Evolutionary conservation across 1,140 invertebrate genomes (phyloP).

Genomic region (Capitella teleta): DNA sequence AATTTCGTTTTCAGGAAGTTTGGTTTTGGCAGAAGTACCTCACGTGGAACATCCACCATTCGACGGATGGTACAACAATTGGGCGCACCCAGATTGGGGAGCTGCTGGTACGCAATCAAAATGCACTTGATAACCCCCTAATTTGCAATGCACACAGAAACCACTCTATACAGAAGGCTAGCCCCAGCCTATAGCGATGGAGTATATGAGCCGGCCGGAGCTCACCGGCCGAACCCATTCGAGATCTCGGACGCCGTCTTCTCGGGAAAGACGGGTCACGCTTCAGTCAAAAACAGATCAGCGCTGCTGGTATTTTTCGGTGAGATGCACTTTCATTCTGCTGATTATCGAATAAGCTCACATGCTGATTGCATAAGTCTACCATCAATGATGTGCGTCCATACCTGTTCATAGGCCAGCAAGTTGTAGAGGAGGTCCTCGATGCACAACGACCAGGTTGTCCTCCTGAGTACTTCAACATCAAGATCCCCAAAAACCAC

Average conservation of each 20-base stretch:
- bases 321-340: not conserved
- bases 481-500: constrained; percentile 45
- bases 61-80: constrained; percentile 13
- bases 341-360: not conserved
- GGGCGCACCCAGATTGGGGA: constrained; percentile 5
- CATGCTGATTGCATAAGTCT: not conserved
- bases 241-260: constrained; percentile 2
- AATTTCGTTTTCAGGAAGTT: too few species aligned
- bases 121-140: too few species aligned
- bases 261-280: constrained; percentile 1
- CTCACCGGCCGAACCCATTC: constrained; percentile 4
- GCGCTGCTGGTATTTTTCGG: constrained; percentile 13
- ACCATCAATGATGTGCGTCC: not conserved
- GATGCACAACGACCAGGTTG: constrained; percentile 50
- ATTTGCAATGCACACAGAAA: constrained; percentile 1
- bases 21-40: too few species aligned
- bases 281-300: constrained; percentile 2
- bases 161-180: constrained; percentile 1
- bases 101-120: constrained; percentile 7
- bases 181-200: constrained; percentile 11
- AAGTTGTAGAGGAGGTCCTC: constrained; percentile 54
- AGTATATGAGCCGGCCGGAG: constrained; percentile 5
- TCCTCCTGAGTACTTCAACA: constrained; percentile 51
- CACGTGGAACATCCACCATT: constrained; percentile 7
- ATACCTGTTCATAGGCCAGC: constrained; percentile 47